Base-by-base conservation (phyloP, 2,888 invertebrate species). In the Smittia sp. region DNA sequence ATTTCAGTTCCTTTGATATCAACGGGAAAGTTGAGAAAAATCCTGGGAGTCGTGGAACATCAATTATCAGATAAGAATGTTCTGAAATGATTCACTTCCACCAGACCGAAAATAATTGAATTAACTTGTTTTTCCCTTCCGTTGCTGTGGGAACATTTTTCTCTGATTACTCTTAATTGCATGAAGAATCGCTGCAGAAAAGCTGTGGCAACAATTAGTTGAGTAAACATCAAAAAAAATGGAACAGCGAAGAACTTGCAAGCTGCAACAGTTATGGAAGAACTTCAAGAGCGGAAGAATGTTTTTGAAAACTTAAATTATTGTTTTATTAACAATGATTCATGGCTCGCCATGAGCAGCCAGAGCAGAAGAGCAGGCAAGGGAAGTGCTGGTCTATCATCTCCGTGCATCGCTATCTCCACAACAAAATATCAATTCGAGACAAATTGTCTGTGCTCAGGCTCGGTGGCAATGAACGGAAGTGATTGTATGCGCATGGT, bases 281-380 rank as follows among this genome's bases (percentile, higher is more conserved):
- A 58, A 7, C 58, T 18, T n/a, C 22, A 67, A 67, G 41, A 67
- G 67, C 39, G 22, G 41, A 22, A 41, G 46, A 54, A 41, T 69
- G 69, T 54, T 69, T 69, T 69, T 69, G 69, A 69, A 69, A 69
- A 69, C 69, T 69, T 69, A 69, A 69, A 69, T 69, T 69, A 69
- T 69, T 54, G 69, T 54, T 68, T 69, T 54, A 69, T 69, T 52
- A 52, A 69, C 69, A 22, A 24, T 54, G 69, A 69, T 69, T 69
- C 25, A 69, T 69, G 69, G 18, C 52, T 20, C 18, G 58, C 58
- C 18, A 20, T 4, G 18, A 58, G 20, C 58, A 58, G 18, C 20
- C 6, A 52, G 15, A 3, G 52, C 4, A 38, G 52, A 52, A 13
- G 52, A 7, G 9, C 6, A 20, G 58, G 18, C 20, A 20, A 20